Evolutionary conservation across 2,797 vertebrate species (phyloP).

Genomic region (Lophius americanus): DNA sequence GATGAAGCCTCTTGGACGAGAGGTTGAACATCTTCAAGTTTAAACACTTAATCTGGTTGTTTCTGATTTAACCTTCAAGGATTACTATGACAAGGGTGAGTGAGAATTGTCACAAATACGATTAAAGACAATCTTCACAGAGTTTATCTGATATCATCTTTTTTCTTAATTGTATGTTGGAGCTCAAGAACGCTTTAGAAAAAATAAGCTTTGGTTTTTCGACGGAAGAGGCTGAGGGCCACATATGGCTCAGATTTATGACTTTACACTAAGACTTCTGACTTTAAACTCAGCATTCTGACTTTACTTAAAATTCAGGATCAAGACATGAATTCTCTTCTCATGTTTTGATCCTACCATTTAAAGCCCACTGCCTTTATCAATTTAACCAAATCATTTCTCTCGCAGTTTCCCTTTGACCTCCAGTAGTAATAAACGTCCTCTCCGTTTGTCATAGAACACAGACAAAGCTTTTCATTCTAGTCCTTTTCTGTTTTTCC

Average conservation of each 20-base stretch:
- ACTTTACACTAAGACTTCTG: too few species aligned
- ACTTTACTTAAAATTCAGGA: too few species aligned
- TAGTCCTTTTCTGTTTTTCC: constrained; percentile 37
- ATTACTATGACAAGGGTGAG: too few species aligned
- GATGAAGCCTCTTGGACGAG: too few species aligned
- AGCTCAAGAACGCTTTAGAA: neutral
- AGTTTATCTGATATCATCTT: neutral
- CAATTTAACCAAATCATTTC: constrained; percentile 28
- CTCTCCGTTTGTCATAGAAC: constrained; percentile 31
- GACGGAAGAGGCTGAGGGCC: neutral
- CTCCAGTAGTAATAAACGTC: constrained; percentile 11
- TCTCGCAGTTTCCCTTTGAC: constrained; percentile 22
- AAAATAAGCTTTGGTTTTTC: neutral
- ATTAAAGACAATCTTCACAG: neutral
- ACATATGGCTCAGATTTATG: constrained; percentile 7
- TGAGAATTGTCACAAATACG: too few species aligned
- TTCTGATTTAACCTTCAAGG: too few species aligned
- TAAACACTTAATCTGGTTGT: too few species aligned
- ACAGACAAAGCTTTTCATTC: constrained; percentile 58
- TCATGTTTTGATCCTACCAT: too few species aligned
- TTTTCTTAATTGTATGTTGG: neutral
- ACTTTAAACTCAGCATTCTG: too few species aligned
- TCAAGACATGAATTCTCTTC: too few species aligned
- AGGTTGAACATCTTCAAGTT: too few species aligned
- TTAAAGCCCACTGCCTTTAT: constrained; percentile 19